Conservation (phyloP, 2,888 invertebrate genomes). For the Phanerotoma sp. region DNA sequence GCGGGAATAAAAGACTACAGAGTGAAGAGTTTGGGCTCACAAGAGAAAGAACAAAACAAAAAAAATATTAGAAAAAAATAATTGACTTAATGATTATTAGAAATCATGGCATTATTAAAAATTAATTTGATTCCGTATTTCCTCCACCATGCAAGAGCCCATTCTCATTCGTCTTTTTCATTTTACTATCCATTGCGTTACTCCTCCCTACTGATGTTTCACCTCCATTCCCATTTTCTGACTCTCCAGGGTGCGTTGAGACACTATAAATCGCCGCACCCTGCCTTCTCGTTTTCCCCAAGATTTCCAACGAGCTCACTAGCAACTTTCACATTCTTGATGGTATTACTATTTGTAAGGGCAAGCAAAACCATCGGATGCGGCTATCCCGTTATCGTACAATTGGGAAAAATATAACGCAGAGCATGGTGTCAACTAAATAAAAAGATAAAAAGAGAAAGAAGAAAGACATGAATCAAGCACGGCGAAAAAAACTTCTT, state of each 20-base stretch:
- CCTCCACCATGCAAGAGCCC: not conserved
- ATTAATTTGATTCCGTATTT: not conserved
- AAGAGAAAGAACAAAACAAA: too few relatives aligned
- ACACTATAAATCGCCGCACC: conserved; percentile 17
- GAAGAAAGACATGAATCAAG: conserved; percentile 5
- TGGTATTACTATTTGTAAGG: conserved; percentile 12
- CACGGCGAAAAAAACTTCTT: not conserved
- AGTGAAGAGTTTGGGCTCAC: not conserved
- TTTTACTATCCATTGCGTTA: not conserved
- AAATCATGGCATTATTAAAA: not conserved
- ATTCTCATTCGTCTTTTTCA: not conserved
- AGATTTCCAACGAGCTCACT: conserved; percentile 13
- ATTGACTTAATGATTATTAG: too few relatives aligned
- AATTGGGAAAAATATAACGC: conserved; percentile 1
- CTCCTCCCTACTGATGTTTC: conserved; percentile 12
- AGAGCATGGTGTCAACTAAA: not conserved
- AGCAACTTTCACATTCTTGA: conserved; percentile 15
- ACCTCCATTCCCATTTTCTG: conserved; percentile 18
- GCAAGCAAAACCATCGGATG: conserved; percentile 10
- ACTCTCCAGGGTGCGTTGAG: conserved; percentile 16
- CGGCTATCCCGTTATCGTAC: conserved; percentile 4
- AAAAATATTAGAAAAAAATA: too few relatives aligned
- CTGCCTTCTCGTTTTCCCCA: conserved; percentile 14
- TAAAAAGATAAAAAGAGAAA: not conserved
- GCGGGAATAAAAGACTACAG: not conserved